Conservation (phyloP, 2,797 vertebrate species). For the Molossus alvarezi region DNA sequence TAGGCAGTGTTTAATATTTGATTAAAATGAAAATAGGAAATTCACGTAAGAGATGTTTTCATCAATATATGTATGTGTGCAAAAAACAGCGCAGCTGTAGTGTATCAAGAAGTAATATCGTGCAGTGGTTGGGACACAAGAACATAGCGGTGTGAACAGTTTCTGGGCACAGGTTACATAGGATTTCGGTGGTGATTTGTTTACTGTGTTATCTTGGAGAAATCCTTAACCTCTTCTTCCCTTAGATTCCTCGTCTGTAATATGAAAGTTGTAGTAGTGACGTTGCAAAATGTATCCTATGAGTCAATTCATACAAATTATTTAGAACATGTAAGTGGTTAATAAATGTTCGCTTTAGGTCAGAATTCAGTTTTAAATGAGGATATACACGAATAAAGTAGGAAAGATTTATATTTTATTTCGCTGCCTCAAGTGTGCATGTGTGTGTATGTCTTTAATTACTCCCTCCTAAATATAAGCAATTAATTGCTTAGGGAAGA, state of each 20-base stretch:
- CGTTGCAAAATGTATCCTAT: neutral
- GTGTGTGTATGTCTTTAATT: neutral
- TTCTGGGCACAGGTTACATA: neutral
- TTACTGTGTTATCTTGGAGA: neutral
- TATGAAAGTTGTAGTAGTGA: neutral
- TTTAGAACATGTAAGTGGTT: neutral
- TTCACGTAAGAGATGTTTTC: neutral
- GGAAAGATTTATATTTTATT: slow-evolving; percentile 1
- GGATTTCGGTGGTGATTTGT: neutral
- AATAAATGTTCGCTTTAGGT: neutral
- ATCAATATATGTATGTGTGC: neutral
- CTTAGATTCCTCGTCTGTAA: neutral
- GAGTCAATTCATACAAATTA: neutral
- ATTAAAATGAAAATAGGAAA: slow-evolving; percentile 58
- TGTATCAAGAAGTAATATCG: neutral
- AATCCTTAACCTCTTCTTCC: neutral
- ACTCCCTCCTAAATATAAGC: neutral
- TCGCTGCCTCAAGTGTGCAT: neutral
- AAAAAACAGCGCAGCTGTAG: neutral
- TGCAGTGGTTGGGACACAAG: neutral
- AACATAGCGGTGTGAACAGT: neutral
- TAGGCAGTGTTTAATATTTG: neutral
- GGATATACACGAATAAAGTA: neutral
- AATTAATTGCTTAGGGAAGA: neutral
- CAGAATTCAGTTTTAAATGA: neutral